Conservation (phyloP, 2,113 vertebrate species). For the Eupsittula cactorum region DNA sequence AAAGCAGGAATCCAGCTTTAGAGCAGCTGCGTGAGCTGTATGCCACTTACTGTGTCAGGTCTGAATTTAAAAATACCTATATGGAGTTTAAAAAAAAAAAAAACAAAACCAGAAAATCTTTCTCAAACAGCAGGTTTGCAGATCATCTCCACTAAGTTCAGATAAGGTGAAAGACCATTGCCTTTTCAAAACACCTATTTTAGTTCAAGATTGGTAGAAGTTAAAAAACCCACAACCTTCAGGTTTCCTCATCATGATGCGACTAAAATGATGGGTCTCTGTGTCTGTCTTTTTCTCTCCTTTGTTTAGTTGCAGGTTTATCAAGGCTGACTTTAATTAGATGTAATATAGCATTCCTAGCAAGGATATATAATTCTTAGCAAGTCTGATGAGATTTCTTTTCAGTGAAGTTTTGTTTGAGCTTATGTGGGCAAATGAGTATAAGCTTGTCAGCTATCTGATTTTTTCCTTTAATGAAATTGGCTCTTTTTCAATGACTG, state of each 20-base stretch:
- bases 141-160: not conserved
- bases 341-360: not conserved
- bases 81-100: not conserved
- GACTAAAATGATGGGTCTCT: not conserved
- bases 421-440: not conserved
- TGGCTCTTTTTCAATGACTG: not conserved
- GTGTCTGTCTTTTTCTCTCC: not conserved
- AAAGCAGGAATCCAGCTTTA: not conserved
- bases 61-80: not conserved
- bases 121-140: not conserved
- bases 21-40: not conserved
- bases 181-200: not conserved
- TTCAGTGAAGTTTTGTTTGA: not conserved
- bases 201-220: not conserved
- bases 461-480: conserved; percentile 23
- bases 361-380: not conserved
- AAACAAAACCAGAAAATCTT: not conserved
- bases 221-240: not conserved
- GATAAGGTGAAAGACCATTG: not conserved
- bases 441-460: not conserved
- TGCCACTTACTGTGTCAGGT: not conserved
- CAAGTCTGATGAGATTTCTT: not conserved
- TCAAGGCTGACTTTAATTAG: not conserved
- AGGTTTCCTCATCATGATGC: not conserved
- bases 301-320: conserved; percentile 9